Base-by-base conservation (phyloP, 2,888 invertebrate species). In the Melinaea marsaeus region DNA sequence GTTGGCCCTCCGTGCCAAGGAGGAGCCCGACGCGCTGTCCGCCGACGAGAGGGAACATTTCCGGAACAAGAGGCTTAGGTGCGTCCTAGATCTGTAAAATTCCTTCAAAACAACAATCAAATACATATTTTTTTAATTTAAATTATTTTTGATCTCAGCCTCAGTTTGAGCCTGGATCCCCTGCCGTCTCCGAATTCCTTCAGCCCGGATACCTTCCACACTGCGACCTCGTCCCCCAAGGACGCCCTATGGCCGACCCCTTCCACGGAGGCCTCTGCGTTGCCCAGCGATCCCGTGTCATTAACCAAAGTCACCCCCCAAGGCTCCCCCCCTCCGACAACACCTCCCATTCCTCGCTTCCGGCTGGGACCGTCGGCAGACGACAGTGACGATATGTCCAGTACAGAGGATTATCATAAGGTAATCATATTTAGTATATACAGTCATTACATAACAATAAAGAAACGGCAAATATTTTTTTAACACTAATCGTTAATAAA, bases 131-230 rank as follows among this genome's bases (percentile, higher is more conserved):
- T 58, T 4, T 45, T 11, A 6, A 37, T 46, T 22, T 56, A 47
- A 33, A 4, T n/a, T 33, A 3, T 34, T 22, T 22, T 45, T 7
- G n/a, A 37, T 42, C 13, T 5, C 66, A 72, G 79, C 42, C 79
- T 72, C 6, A 95, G 95, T 68, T 85, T 96, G 61, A 94, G 94
- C 64, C 85, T 96, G 57, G 94, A 94, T 77, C 84, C 95, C 65
- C 93, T 92, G 72, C 91, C 92, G 22, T 85, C 91, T 0, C 79
- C 91, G 13, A 91, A 86, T 61, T 82, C 90, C 4, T 80, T 79
- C 61, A 80, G 93, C n/a, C 93, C 92, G 67, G 95, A 94, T 74
- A 94, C 95, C 0, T 96, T 94, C 85, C 95, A 95, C 84, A 95
- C 95, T 32, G 95, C 95, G 0, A 91, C 94, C 5, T 74, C 70